phyloP scores from a whole-genome alignment of 2,888 invertebrate species.

The Steromphala cineraria region DNA sequence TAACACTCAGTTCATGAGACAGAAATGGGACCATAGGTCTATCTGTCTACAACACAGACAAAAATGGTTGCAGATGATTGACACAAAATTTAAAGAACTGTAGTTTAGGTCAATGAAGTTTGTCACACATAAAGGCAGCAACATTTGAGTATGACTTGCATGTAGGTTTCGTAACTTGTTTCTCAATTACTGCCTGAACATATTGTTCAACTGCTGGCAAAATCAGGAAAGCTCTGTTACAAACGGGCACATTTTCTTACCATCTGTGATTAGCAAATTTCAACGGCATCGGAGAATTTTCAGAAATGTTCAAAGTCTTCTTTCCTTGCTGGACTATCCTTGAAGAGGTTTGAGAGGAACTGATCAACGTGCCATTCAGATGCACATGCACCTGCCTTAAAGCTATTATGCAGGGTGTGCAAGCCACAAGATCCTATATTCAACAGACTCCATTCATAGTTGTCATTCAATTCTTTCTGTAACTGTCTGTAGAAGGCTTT shows the following conservation, averaged over 20 bases:
- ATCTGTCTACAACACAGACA: too few species aligned
- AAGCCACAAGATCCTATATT: conserved; percentile 40
- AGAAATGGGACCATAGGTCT: too few species aligned
- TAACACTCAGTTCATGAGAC: neutral
- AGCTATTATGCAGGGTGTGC: conserved; percentile 31
- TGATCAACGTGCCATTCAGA: conserved; percentile 36
- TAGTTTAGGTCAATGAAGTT: too few species aligned
- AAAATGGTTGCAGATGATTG: too few species aligned
- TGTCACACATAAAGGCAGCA: too few species aligned
- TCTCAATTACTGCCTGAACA: neutral
- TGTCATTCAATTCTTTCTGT: conserved; percentile 16
- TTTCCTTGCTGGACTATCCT: conserved; percentile 55
- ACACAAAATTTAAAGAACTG: too few species aligned
- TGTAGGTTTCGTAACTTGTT: neutral
- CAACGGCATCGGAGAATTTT: conserved; percentile 42
- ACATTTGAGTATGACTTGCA: too few species aligned
- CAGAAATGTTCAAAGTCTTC: neutral
- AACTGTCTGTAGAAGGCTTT: conserved; percentile 27
- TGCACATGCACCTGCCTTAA: conserved; percentile 28
- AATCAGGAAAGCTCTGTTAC: conserved; percentile 9
- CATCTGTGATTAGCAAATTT: conserved; percentile 45
- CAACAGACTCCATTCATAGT: conserved; percentile 19
- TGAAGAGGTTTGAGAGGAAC: conserved; percentile 55
- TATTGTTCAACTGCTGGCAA: conserved; percentile 18
- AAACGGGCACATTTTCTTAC: conserved; percentile 30